Conservation (phyloP, 2,113 vertebrate species). For the Malurus alboscapulatus region DNA sequence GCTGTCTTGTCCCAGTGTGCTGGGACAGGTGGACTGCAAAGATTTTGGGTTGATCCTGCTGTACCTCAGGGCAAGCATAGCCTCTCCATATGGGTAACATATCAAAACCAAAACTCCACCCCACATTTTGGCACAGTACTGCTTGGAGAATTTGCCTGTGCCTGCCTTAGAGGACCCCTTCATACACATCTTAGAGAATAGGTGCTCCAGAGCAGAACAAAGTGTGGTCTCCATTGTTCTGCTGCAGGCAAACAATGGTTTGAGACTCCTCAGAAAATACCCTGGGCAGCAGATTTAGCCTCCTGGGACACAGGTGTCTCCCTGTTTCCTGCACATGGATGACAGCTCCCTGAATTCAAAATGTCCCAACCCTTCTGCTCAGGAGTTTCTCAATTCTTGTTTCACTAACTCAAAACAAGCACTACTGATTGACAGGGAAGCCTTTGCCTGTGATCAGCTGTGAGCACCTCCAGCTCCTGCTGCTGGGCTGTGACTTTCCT, state of each 20-base stretch:
- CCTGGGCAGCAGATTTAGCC: neutral
- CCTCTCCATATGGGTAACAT: accelerated
- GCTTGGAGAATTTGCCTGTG: neutral
- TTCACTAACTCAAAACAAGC: neutral
- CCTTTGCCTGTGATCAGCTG: neutral
- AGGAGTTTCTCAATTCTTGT: neutral
- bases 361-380: neutral
- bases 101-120: accelerated
- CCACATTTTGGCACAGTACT: neutral
- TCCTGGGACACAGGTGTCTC: neutral
- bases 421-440: neutral
- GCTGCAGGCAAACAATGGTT: neutral
- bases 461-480: neutral
- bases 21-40: neutral
- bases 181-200: accelerated
- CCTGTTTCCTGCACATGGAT: accelerated
- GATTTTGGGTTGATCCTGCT: neutral
- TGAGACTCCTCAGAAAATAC: neutral
- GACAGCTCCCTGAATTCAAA: neutral
- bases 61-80: neutral
- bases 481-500: neutral
- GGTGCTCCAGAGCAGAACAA: neutral
- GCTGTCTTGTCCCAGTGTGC: neutral
- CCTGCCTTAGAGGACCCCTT: neutral
- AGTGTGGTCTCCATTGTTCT: neutral